Evolutionary conservation across 1,140 invertebrate species (phyloP).

Genomic region (Drosophila tsacasi): DNA sequence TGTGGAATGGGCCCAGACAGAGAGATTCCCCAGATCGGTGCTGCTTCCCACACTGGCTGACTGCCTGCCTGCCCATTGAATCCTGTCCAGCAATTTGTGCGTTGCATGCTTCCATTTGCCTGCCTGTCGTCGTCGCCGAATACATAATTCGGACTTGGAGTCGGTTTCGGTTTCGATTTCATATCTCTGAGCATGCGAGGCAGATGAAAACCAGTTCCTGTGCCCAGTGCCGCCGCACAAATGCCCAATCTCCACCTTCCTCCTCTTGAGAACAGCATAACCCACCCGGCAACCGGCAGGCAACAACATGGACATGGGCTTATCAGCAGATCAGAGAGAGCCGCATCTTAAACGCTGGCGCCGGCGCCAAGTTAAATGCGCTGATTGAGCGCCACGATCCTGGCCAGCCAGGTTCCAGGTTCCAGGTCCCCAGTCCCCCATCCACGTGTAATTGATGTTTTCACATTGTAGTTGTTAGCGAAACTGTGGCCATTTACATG

Average conservation of each 20-base stretch:
- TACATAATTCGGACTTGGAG: constrained; percentile 50
- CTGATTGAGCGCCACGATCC: constrained; percentile 77
- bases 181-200: constrained; percentile 60
- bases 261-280: constrained; percentile 29
- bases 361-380: constrained; percentile 79
- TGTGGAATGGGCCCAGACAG: constrained; percentile 2
- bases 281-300: constrained; percentile 28
- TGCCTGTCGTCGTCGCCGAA: constrained; percentile 16
- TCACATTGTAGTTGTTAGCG: constrained; percentile 82
- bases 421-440: neutral
- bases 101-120: constrained; percentile 40
- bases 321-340: constrained; percentile 83
- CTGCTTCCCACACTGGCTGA: constrained; percentile 26
- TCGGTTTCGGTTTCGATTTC: constrained; percentile 55
- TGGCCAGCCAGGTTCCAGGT: constrained; percentile 36
- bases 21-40: constrained; percentile 4
- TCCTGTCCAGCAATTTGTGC: constrained; percentile 42
- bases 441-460: constrained; percentile 77
- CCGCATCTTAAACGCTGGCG: constrained; percentile 85
- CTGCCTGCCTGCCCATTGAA: constrained; percentile 12
- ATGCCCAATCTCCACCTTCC: constrained; percentile 9
- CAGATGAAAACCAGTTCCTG: constrained; percentile 56
- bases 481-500: constrained; percentile 74
- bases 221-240: constrained; percentile 7
- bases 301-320: constrained; percentile 69